Conservation (phyloP, 2,797 vertebrate species). For the Poeciliopsis presidionis region DNA sequence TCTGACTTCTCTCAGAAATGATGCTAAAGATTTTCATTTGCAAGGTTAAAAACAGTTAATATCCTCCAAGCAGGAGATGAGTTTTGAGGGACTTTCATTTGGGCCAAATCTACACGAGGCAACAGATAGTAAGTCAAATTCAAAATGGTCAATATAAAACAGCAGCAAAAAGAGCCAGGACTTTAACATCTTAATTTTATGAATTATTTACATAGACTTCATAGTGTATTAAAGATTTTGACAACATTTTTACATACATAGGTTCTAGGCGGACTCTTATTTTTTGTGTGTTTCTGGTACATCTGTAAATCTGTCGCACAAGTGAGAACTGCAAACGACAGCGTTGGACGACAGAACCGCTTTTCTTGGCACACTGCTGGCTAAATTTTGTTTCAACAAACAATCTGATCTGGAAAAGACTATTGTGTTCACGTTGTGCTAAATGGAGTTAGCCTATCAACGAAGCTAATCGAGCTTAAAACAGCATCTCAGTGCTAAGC, state of each 20-base stretch:
- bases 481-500: background rate
- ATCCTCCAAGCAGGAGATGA: background rate
- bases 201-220: background rate
- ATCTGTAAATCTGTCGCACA: background rate
- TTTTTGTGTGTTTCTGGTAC: background rate
- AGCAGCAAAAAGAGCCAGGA: background rate
- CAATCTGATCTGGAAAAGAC: background rate
- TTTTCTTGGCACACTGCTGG: background rate
- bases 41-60: background rate
- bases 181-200: background rate
- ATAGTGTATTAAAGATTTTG: background rate
- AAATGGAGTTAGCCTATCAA: background rate
- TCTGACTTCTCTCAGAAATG: background rate
- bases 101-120: background rate
- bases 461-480: background rate
- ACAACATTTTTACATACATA: background rate
- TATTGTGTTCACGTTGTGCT: background rate
- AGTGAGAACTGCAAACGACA: background rate
- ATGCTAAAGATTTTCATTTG: background rate
- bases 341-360: too few relatives aligned
- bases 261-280: background rate
- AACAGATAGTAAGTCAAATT: background rate
- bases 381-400: background rate
- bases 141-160: background rate
- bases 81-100: background rate